A percentile compares a stretch with the other conserved stretches of the same genome.
phyloP scores from a whole-genome alignment of 2,888 invertebrate species.

The Xestobium rufovillosum region DNA sequence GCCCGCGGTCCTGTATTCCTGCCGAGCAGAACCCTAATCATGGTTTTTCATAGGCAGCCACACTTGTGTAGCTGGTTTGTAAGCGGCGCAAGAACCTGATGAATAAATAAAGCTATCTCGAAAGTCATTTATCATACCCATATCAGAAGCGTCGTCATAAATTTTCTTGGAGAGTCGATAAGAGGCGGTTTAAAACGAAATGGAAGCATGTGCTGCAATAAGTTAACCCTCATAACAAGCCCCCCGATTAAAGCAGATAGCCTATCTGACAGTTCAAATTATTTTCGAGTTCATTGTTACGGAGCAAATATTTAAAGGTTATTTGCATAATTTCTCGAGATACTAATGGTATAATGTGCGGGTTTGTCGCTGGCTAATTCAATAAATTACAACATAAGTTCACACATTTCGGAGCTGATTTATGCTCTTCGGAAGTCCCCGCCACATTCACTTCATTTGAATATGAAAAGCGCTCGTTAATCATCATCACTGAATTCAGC shows the following conservation, averaged over 20 bases:
- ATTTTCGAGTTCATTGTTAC: slow-evolving; percentile 15
- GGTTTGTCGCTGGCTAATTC: not conserved
- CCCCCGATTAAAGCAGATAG: slow-evolving; percentile 22
- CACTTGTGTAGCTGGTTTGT: slow-evolving; percentile 29
- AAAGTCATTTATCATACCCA: slow-evolving; percentile 52
- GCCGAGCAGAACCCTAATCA: slow-evolving; percentile 32
- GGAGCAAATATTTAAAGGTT: not conserved
- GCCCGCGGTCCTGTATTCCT: slow-evolving; percentile 19
- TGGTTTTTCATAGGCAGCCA: slow-evolving; percentile 26
- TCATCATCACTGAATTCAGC: no score
- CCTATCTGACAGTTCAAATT: slow-evolving; percentile 19
- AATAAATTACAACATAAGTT: no score
- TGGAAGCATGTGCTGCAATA: slow-evolving; percentile 36
- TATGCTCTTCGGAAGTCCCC: no score
- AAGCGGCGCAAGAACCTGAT: slow-evolving; percentile 44
- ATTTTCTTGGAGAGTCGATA: slow-evolving; percentile 38
- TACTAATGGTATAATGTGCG: slow-evolving; percentile 1
- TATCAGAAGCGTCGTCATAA: slow-evolving; percentile 50
- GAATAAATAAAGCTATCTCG: slow-evolving; percentile 57
- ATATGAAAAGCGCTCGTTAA: no score
- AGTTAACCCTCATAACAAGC: slow-evolving; percentile 35
- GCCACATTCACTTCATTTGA: no score
- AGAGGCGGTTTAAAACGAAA: slow-evolving; percentile 37
- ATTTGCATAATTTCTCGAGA: not conserved
- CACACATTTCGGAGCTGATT: no score